Evolutionary conservation across 2,797 vertebrate genomes (phyloP).

Genomic region (Tarsius wallacei): DNA sequence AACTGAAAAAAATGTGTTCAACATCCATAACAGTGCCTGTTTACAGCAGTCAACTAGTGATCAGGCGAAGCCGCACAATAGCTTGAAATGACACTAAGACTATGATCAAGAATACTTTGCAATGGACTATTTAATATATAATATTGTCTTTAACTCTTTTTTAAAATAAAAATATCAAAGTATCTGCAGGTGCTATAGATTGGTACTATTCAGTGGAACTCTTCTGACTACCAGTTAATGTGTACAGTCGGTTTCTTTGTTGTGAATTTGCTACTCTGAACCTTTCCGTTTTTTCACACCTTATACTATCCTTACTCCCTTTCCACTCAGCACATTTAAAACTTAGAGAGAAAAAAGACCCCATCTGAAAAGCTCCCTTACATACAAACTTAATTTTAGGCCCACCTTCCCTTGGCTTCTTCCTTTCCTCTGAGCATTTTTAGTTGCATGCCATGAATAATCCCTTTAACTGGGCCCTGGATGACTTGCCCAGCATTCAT

Average conservation of each 20-base stretch:
- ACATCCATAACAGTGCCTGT: neutral
- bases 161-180: neutral
- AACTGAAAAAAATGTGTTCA: neutral
- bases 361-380: neutral
- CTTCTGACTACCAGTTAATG: neutral
- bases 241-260: neutral
- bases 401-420: neutral
- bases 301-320: neutral
- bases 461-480: neutral
- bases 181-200: neutral
- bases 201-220: neutral
- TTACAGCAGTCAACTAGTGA: neutral
- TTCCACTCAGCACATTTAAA: neutral
- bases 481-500: neutral
- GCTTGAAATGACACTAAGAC: neutral
- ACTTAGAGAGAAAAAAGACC: neutral
- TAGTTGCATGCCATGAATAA: neutral
- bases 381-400: neutral
- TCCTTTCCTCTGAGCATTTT: neutral
- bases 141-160: conserved; percentile 15
- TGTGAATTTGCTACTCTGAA: neutral
- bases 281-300: neutral
- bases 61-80: neutral
- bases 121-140: conserved; percentile 35
- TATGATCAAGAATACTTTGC: conserved; percentile 17